These are phyloP conservation scores for Atta colombica DNA, from an alignment of 1,140 invertebrate genomes.

Conservation along the genomic window DNA sequence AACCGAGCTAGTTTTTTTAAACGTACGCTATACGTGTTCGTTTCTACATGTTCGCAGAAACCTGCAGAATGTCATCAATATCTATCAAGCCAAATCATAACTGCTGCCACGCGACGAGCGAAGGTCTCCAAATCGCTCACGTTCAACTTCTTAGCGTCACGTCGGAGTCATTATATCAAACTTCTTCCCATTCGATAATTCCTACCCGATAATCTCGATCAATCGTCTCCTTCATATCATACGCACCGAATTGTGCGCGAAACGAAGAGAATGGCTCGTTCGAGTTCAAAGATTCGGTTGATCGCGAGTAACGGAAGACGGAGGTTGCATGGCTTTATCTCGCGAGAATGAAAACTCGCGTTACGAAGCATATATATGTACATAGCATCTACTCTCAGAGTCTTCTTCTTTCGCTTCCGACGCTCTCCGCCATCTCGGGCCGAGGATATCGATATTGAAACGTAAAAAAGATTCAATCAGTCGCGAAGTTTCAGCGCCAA, in stretches of 20 bases:
- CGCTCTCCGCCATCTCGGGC: slow-evolving; percentile 45
- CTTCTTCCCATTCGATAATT: slow-evolving; percentile 20
- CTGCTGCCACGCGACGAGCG: not conserved
- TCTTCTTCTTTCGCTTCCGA: slow-evolving; percentile 3
- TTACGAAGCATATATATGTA: not conserved
- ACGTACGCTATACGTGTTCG: not conserved
- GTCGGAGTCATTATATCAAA: slow-evolving; percentile 21
- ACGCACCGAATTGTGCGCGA: not conserved
- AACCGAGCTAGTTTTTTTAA: slow-evolving; percentile 31
- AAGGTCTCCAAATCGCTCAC: slow-evolving; percentile 25
- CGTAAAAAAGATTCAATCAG: slow-evolving; percentile 86
- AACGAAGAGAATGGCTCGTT: not conserved
- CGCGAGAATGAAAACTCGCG: slow-evolving; percentile 12
- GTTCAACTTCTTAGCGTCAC: slow-evolving; percentile 39
- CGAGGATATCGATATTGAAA: slow-evolving; percentile 84
- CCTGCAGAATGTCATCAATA: slow-evolving; percentile 40
- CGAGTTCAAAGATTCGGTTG: not conserved
- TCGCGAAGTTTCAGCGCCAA: slow-evolving; percentile 85
- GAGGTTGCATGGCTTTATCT: not conserved
- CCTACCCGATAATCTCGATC: slow-evolving; percentile 18
- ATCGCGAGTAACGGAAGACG: not conserved
- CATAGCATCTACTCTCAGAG: not conserved
- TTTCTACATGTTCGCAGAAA: slow-evolving; percentile 31
- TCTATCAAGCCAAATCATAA: slow-evolving; percentile 43
- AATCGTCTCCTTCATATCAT: not conserved